Percentiles rank a stretch among this genome's conserved stretches.
phyloP scores from a whole-genome alignment of 2,888 invertebrate genomes.

The Plebejus anna region DNA sequence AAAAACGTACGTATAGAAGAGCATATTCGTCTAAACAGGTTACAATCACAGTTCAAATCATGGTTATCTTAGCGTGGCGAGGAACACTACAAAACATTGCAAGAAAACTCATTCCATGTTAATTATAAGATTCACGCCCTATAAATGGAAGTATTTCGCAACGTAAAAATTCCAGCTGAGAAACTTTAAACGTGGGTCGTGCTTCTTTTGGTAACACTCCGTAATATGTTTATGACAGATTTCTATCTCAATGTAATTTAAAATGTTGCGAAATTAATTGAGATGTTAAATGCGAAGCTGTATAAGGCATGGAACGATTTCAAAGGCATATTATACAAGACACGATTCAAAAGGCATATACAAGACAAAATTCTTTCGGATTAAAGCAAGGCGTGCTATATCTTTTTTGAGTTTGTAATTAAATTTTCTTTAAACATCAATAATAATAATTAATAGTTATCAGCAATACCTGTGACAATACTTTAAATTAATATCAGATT shows the following conservation, averaged over 20 bases:
- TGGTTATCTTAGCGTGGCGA: too few species aligned
- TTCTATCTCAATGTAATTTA: slow-evolving; percentile 19
- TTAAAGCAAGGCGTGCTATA: not conserved
- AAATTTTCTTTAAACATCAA: not conserved
- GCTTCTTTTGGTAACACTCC: slow-evolving; percentile 23
- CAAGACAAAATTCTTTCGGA: not conserved
- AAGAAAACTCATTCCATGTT: slow-evolving; percentile 3
- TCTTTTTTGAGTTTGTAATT: not conserved
- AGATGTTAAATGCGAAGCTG: not conserved
- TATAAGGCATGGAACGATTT: not conserved
- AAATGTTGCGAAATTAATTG: slow-evolving; percentile 16
- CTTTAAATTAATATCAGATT: too few species aligned
- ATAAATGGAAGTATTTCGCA: slow-evolving; percentile 25
- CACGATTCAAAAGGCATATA: not conserved
- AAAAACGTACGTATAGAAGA: too few species aligned
- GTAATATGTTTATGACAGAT: slow-evolving; percentile 27
- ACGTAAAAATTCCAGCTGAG: slow-evolving; percentile 13
- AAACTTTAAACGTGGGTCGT: slow-evolving; percentile 10
- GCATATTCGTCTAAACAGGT: too few species aligned
- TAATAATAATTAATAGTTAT: not conserved
- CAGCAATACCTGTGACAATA: too few species aligned
- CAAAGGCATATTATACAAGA: not conserved
- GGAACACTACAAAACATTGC: not conserved
- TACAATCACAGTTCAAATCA: too few species aligned
- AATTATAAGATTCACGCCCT: slow-evolving; percentile 8